phyloP scores from a whole-genome alignment of 2,888 invertebrate genomes.

The Chironomus riparius region DNA sequence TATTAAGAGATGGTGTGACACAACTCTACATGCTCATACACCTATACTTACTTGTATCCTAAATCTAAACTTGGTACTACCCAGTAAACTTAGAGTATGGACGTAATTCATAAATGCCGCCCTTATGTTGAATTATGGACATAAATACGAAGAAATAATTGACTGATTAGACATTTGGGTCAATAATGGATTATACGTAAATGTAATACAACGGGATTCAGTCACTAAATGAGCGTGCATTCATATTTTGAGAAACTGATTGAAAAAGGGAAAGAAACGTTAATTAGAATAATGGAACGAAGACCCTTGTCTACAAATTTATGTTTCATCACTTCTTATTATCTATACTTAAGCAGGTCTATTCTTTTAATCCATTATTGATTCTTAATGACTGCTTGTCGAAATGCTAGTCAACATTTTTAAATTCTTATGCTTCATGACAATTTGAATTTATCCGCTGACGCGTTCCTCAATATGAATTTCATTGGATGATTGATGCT shows the following conservation, averaged over 20 bases:
- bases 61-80: too few species aligned
- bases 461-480: neutral
- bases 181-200: neutral
- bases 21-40: too few species aligned
- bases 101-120: too few species aligned
- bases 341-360: neutral
- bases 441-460: neutral
- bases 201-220: neutral
- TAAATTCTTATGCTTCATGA: neutral
- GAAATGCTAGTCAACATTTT: neutral
- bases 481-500: conserved; percentile 22
- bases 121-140: too few species aligned
- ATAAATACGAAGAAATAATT: too few species aligned
- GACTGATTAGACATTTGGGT: neutral
- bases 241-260: too few species aligned
- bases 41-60: too few species aligned
- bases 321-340: neutral
- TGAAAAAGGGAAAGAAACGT: neutral
- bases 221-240: neutral
- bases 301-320: neutral
- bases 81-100: too few species aligned
- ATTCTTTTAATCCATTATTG: conserved; percentile 10
- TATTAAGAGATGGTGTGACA: too few species aligned
- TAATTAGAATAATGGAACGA: neutral
- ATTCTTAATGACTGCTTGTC: conserved; percentile 15